Evolutionary conservation across 2,113 vertebrate species (phyloP).

Genomic region (Machaerirhynchus nigripectus): DNA sequence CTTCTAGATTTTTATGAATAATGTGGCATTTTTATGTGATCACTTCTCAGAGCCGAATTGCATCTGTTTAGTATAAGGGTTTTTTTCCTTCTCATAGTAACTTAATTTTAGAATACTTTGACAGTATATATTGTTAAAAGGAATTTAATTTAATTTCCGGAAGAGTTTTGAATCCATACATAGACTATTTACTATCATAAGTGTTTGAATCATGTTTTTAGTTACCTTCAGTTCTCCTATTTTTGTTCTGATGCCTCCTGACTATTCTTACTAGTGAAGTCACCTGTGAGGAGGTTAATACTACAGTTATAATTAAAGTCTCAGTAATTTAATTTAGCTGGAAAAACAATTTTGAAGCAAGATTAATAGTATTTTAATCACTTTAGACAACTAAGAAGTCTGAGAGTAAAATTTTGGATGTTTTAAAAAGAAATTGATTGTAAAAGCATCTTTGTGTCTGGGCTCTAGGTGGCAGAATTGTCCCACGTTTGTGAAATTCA

Average conservation of each 20-base stretch:
- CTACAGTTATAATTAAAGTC: background rate
- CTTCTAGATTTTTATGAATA: background rate
- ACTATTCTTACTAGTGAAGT: background rate
- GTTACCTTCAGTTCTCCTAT: background rate
- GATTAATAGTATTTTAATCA: background rate
- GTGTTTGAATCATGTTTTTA: background rate
- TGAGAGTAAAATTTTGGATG: background rate
- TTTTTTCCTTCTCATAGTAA: background rate
- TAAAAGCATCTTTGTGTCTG: background rate
- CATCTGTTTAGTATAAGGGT: background rate
- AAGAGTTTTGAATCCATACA: background rate
- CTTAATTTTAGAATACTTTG: background rate
- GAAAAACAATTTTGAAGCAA: background rate
- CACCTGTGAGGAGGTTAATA: background rate
- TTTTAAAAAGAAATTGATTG: background rate
- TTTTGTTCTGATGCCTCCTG: background rate
- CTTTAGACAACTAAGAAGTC: background rate
- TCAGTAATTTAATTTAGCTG: background rate
- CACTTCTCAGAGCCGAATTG: background rate
- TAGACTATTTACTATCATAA: background rate
- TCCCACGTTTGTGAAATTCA: background rate
- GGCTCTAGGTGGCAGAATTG: conserved; percentile 77
- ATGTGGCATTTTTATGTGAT: background rate
- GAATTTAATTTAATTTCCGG: background rate
- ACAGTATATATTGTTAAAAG: background rate